Percentiles rank a stretch among this genome's conserved stretches.
Conservation (phyloP, 2,888 invertebrate genomes). For the Chaetoderma sp. region DNA sequence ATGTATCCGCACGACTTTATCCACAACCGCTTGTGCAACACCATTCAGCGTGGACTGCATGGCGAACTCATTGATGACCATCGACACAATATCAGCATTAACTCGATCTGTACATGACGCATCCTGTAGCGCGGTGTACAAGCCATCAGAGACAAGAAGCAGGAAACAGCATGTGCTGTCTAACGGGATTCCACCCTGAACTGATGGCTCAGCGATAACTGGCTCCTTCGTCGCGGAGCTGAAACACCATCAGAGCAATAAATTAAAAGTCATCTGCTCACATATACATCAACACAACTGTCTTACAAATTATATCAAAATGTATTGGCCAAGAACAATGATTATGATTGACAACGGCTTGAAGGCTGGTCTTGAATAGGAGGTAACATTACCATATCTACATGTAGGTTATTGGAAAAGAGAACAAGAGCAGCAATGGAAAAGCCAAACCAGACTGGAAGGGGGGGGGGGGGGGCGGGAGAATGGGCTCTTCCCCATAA, state of each 20-base stretch:
- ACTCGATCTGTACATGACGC: conserved; percentile 82
- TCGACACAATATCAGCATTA: conserved; percentile 61
- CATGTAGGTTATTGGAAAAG: too few relatives aligned
- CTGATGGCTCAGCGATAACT: conserved; percentile 84
- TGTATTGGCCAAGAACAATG: background rate
- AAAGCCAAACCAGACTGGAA: too few relatives aligned
- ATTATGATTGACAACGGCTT: too few relatives aligned
- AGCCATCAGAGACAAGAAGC: conserved; percentile 85
- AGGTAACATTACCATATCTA: too few relatives aligned
- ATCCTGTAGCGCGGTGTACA: conserved; percentile 87
- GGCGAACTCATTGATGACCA: conserved; percentile 74
- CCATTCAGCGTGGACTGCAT: conserved; percentile 83
- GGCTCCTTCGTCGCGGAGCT: conserved; percentile 80
- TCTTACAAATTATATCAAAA: background rate
- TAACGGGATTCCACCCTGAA: conserved; percentile 81
- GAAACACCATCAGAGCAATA: conserved; percentile 25
- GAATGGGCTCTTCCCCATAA: too few relatives aligned
- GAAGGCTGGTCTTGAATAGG: too few relatives aligned
- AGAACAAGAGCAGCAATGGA: too few relatives aligned
- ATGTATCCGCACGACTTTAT: conserved; percentile 86
- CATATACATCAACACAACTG: background rate
- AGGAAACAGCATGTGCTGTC: conserved; percentile 86
- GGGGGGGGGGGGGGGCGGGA: too few relatives aligned
- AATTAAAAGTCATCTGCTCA: background rate
- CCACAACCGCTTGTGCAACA: conserved; percentile 87